phyloP scores from a whole-genome alignment of 2,888 invertebrate species.

The Aporophyla lueneburgensis region DNA sequence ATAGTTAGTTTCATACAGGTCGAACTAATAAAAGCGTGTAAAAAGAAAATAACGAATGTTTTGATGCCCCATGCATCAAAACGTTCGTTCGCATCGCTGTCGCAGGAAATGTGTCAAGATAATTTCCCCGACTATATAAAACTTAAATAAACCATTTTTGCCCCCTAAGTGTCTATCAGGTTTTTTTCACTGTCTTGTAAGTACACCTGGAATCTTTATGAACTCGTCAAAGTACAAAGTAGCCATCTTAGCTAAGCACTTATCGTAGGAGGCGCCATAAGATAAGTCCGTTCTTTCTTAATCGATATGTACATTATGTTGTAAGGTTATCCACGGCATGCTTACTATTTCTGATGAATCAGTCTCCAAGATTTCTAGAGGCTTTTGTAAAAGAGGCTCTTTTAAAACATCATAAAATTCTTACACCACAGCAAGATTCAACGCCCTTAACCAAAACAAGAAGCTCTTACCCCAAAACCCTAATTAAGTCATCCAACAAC shows the following conservation, averaged over 20 bases:
- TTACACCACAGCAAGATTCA: slow-evolving; percentile 9
- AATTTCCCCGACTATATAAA: too few relatives aligned
- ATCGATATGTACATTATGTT: slow-evolving; percentile 20
- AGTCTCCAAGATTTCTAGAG: not conserved
- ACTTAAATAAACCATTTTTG: too few relatives aligned
- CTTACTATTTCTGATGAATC: not conserved
- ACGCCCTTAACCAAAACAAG: slow-evolving; percentile 18
- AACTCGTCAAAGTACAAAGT: not conserved
- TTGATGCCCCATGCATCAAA: too few relatives aligned
- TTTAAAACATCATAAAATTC: not conserved
- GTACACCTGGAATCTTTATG: not conserved
- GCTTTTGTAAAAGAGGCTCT: not conserved
- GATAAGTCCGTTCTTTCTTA: slow-evolving; percentile 12
- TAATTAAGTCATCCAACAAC: slow-evolving; percentile 58
- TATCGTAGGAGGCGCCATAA: not conserved
- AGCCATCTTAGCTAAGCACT: not conserved
- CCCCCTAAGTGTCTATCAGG: not conserved
- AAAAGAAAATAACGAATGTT: too few relatives aligned
- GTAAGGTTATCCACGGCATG: not conserved
- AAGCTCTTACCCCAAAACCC: slow-evolving; percentile 21
- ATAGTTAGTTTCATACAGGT: too few relatives aligned
- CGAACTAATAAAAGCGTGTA: too few relatives aligned
- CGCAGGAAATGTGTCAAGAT: too few relatives aligned
- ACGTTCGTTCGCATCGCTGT: too few relatives aligned
- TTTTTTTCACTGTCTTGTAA: not conserved